Conservation (phyloP, 2,113 vertebrate genomes). For the Corythoichthys haematopterus region DNA sequence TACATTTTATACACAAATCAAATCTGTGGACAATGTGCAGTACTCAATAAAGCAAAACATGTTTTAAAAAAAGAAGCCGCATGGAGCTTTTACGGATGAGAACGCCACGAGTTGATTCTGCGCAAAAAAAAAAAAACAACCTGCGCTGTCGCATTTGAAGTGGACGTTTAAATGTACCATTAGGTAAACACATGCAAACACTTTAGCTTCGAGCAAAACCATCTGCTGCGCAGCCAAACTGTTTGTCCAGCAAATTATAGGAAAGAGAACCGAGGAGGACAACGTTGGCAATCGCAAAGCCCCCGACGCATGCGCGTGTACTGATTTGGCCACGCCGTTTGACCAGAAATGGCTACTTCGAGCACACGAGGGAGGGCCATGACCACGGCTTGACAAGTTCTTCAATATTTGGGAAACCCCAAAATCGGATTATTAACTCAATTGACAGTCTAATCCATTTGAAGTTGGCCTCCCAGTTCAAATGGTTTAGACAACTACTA, state of each 20-base stretch:
- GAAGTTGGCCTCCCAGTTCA: too few relatives aligned
- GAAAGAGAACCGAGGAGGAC: background rate
- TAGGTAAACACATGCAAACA: slow-evolving; percentile 19
- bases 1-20: slow-evolving; percentile 1
- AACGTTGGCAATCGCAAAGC: slow-evolving; percentile 25
- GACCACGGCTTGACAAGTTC: too few relatives aligned
- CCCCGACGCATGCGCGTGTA: slow-evolving; percentile 8
- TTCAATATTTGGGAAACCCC: too few relatives aligned
- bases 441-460: too few relatives aligned
- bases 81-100: background rate
- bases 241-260: background rate
- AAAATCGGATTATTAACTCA: too few relatives aligned
- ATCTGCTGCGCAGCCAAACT: background rate
- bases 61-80: background rate
- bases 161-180: background rate
- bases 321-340: slow-evolving; percentile 27
- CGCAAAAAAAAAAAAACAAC: background rate
- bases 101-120: background rate
- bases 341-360: slow-evolving; percentile 24
- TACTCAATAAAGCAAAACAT: slow-evolving; percentile 3
- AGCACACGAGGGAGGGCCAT: background rate
- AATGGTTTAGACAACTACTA: too few relatives aligned
- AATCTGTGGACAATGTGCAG: background rate
- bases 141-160: background rate
- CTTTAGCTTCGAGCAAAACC: slow-evolving; percentile 1